Evolutionary conservation across 2,888 invertebrate genomes (phyloP).

Genomic region (Ceratothoa steindachneri): DNA sequence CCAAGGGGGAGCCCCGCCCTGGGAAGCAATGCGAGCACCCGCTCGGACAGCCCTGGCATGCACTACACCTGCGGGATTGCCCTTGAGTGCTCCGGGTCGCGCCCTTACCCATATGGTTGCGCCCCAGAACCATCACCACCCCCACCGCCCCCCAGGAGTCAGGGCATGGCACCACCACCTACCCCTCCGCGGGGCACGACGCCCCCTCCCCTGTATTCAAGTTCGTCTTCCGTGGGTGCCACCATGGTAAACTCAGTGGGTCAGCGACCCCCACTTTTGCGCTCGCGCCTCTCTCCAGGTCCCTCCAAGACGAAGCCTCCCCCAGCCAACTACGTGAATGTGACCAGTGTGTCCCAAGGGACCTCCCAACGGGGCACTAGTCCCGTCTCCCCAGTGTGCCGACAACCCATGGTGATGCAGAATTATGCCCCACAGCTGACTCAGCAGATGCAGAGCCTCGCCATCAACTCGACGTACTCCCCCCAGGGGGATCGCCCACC

Average conservation of each 20-base stretch:
- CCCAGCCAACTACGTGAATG: slow-evolving; percentile 42
- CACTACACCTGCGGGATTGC: slow-evolving; percentile 30
- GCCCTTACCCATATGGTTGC: slow-evolving; percentile 19
- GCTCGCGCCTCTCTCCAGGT: slow-evolving; percentile 47
- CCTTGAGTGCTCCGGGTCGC: slow-evolving; percentile 48
- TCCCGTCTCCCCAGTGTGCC: slow-evolving; percentile 63
- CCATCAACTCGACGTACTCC: slow-evolving; percentile 58
- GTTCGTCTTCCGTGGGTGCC: slow-evolving; percentile 36
- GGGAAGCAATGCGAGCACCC: slow-evolving; percentile 73
- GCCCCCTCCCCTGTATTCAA: slow-evolving; percentile 64
- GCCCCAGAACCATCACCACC: slow-evolving; percentile 49
- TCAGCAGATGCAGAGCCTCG: slow-evolving; percentile 82
- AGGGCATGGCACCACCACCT: slow-evolving; percentile 58
- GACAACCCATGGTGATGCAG: slow-evolving; percentile 67
- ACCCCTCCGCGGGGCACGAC: slow-evolving; percentile 60
- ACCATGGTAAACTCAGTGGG: slow-evolving; percentile 36
- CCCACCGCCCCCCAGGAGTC: slow-evolving; percentile 47
- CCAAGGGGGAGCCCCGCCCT: slow-evolving; percentile 72
- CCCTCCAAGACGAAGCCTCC: slow-evolving; percentile 36
- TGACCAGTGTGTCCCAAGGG: slow-evolving; percentile 48
- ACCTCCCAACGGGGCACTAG: slow-evolving; percentile 55
- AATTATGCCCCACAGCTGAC: slow-evolving; percentile 77
- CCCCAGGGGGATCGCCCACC: slow-evolving; percentile 64
- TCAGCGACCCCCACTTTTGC: slow-evolving; percentile 31
- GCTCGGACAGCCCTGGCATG: slow-evolving; percentile 81